phyloP scores from a whole-genome alignment of 2,797 vertebrate genomes.

The Dendrocincla fuliginosa region DNA sequence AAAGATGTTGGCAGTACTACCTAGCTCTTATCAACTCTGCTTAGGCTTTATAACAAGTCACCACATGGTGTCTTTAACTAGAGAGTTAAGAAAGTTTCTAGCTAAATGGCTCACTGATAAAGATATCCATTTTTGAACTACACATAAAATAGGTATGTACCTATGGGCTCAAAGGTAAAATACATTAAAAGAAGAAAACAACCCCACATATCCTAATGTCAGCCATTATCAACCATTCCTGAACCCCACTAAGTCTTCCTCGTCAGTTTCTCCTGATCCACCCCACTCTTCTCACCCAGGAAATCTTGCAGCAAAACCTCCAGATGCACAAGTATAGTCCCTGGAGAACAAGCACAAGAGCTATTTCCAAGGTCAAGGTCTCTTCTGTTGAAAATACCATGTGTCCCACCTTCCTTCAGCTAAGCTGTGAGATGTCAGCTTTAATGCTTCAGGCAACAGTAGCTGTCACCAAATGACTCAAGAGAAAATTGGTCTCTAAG shows the following conservation, averaged over 20 bases:
- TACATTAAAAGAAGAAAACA: not conserved
- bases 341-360: not conserved
- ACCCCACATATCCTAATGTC: not conserved
- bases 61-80: not conserved
- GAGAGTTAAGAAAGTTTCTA: not conserved
- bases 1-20: not conserved
- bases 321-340: not conserved
- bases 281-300: not conserved
- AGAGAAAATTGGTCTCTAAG: not conserved
- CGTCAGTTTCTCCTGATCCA: not conserved
- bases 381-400: not conserved
- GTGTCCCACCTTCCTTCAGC: not conserved
- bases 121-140: not conserved
- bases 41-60: not conserved
- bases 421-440: not conserved
- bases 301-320: not conserved
- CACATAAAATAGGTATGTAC: not conserved
- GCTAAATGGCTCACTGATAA: not conserved
- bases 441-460: not conserved
- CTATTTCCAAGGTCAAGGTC: not conserved
- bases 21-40: not conserved
- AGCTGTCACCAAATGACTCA: not conserved
- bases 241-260: not conserved
- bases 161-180: not conserved
- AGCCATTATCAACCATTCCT: not conserved